Conservation (phyloP, 1,140 invertebrate species). For the Drosophila virilis region DNA sequence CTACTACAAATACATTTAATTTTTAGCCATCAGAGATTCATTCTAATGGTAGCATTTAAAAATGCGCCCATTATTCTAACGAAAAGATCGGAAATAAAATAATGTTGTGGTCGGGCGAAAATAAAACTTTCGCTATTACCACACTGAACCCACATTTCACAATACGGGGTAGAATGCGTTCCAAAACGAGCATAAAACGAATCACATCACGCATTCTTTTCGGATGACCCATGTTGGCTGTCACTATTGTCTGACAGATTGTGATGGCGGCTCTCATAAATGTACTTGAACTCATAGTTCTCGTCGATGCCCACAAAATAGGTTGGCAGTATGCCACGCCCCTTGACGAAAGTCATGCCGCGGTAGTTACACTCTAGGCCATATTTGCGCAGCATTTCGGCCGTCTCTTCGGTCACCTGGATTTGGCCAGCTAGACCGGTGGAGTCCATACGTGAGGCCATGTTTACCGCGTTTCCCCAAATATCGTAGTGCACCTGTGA, state of each 20-base stretch:
- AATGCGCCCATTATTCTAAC: no score
- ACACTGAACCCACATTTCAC: no score
- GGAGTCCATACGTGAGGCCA: slow-evolving; percentile 96
- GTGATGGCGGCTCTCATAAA: neutral
- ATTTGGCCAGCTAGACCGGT: slow-evolving; percentile 91
- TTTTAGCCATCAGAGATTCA: no score
- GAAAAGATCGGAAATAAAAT: no score
- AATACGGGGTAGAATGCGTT: no score
- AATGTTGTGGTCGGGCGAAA: no score
- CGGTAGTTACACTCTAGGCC: slow-evolving; percentile 37
- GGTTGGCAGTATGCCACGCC: slow-evolving; percentile 32
- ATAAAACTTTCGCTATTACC: no score
- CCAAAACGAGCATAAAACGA: no score
- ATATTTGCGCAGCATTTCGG: slow-evolving; percentile 86
- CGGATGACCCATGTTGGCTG: no score
- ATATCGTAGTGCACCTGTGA: slow-evolving; percentile 94
- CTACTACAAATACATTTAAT: no score
- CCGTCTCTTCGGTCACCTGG: slow-evolving; percentile 91
- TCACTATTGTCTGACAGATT: neutral
- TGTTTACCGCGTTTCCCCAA: slow-evolving; percentile 97
- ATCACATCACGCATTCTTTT: no score
- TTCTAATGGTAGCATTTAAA: no score
- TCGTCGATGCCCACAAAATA: slow-evolving; percentile 30
- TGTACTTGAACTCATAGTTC: slow-evolving; percentile 18
- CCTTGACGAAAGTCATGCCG: slow-evolving; percentile 42